Evolutionary conservation across 1,140 invertebrate genomes (phyloP), one percentile per base, ranked within the genome.

Genomic region (Polyergus mexicanus): DNA sequence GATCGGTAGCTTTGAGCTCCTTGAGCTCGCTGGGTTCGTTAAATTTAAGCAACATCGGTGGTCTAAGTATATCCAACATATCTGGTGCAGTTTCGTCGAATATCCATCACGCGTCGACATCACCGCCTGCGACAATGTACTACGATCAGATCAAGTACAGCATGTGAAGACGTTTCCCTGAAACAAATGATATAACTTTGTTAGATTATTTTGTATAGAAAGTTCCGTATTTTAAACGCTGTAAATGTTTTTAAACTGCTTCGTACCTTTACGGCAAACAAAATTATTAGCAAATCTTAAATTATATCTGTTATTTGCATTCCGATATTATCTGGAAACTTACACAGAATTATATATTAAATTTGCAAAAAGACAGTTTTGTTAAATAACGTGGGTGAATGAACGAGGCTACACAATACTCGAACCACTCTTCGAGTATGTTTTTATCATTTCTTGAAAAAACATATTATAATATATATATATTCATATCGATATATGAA

Each of bases 121-220:
- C 92, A 4, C 81, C 87, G 44, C 38, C 90, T 2, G 83, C 90
- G 54, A 84, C 89, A 11, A 92, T 94, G 89, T 95, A 94, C 54
- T 95, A 94, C 88, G 94, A 95, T 83, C 94, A 92, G 85, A 91
- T 95, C 74, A 95, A 95, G 69, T 95, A 95, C 86, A 84, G 80
- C 44, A 94, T 95, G 89, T 95, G 90, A 94, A 86, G 86, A 47
- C 11, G 35, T n/a, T 69, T 28, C 19, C 54, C 25, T 13, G 22
- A 2, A 25, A 19, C 16, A 44, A 32, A 51, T 16, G 11, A 65
- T 5, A 22, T 54, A 41, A 65, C 22, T 28, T 10, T 13, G n/a
- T 16, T 22, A 71, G 41, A 44, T 69, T 38, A 51, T 77, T 77
- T 65, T 7, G 8, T 65, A 47, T 75, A n/a, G 13, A 75, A 76